Base-by-base conservation (phyloP, 2,797 vertebrate species). In the Ceryle rudis region DNA sequence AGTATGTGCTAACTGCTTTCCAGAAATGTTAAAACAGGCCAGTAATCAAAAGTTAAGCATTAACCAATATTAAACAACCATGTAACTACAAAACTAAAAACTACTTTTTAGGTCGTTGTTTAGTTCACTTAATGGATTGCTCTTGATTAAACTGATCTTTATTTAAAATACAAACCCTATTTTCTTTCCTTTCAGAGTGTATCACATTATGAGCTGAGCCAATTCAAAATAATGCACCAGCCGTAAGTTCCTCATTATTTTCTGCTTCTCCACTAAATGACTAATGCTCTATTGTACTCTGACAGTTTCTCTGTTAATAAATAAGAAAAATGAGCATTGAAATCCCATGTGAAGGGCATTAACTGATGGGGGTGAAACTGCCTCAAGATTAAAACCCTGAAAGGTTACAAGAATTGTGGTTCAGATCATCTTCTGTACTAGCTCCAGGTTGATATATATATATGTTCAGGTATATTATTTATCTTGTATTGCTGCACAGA, bases 171-270 rank as follows among this genome's bases (percentile, higher is more conserved):
- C 3, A 74, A 94, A 72, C 11, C 0, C 8, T 91, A 25, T 62
- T 96, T 92, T 89, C 26, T 93, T 17, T 95, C 58, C 66, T 96
- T 95, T 81, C 98, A 99, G 99, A 99, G 96, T 86, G 88, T 98
- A 92, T 96, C 98, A 42, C 97, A 98, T n/a, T 92, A 79, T 41
- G 98, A 99, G 51, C 94, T 98, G 93, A 98, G 97, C 97, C 98
- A 57, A 95, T 99, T 99, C 96, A 98, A 97, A 96, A 94, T 98
- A 95, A 95, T 98, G 89, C 97, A 99, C 49, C 98, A 98, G 69
- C 98, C 96, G 99, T 99, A 97, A 99, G 99, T 98, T 80, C 93
- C 72, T 39, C 47, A 16, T 77, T 74, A 74, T 71, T 83, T 92
- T 96, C 33, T 79, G 5, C 37, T 90, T 93, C 31, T 23, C 29